These are phyloP conservation scores for Chaetorhynchus papuensis DNA, from an alignment of 2,113 vertebrate genomes.

Conservation along the genomic window DNA sequence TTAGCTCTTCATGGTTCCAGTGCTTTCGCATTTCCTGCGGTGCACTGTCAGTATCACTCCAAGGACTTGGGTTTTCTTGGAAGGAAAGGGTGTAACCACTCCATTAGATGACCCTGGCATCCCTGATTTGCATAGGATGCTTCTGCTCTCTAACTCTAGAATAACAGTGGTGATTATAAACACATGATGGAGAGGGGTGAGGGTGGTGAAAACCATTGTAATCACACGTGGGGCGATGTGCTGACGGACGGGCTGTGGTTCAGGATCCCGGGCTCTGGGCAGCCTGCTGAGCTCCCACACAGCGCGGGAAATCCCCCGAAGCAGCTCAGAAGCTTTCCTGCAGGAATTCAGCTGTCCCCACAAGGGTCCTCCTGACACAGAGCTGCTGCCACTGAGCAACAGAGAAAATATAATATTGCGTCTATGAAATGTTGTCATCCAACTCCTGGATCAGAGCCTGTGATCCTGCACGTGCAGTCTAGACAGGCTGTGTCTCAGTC, in stretches of 20 bases:
- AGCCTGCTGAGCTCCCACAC: constrained; percentile 43
- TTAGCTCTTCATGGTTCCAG: neutral
- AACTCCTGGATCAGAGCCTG: neutral
- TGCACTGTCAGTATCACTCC: neutral
- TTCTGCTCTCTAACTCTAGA: constrained; percentile 31
- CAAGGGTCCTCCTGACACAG: neutral
- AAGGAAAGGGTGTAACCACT: neutral
- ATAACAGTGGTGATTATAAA: constrained; percentile 40
- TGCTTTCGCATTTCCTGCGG: neutral
- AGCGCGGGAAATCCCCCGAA: neutral
- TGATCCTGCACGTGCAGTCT: constrained; percentile 42
- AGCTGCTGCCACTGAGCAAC: neutral
- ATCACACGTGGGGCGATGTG: constrained; percentile 39
- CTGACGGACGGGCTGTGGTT: constrained; percentile 30
- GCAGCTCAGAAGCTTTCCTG: neutral
- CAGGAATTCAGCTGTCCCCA: constrained; percentile 2
- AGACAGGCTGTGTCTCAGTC: neutral
- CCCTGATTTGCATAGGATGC: constrained; percentile 53
- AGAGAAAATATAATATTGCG: neutral
- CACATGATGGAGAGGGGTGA: constrained; percentile 34
- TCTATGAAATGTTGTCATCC: constrained; percentile 13
- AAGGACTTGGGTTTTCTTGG: neutral
- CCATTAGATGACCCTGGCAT: neutral
- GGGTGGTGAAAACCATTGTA: constrained; percentile 46
- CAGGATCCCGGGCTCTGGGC: neutral